Base-by-base conservation (phyloP, 2,797 vertebrate species). In the Eulemur coronatus region DNA sequence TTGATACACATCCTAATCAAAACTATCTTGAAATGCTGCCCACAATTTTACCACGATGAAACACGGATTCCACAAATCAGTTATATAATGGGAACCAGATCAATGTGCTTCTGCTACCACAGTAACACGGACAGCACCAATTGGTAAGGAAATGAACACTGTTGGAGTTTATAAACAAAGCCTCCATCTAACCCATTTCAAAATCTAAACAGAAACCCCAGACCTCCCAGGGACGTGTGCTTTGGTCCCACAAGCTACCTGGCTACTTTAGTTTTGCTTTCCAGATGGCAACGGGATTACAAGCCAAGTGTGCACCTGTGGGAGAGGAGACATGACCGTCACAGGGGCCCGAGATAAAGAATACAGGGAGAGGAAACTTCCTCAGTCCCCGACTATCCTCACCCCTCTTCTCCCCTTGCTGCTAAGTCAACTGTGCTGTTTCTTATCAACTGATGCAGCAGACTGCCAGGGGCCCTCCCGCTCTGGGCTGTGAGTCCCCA, bases 101-200 rank as follows among this genome's bases (percentile, higher is more conserved):
- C 48, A 89, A 33, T 14, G 11, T 13, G 10, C 38, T 79, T 57
- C 46, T 5, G 65, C 87, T 75, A 15, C 84, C 70, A 63, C 63
- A 93, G 89, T 41, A 72, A 85, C 55, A 33, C 52, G 12, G 63
- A 41, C 38, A 50, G 46, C 20, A 50, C 18, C 22, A 48, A 48
- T 70, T 35, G 41, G 72, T 33, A 67, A 81, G 75, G 41, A 88
- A 93, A 90, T 43, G 67, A 75, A 88, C 28, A 33, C 11, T 17
- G 63, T 43, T 24, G 41, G 33, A 38, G 65, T 59, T n/a, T 41
- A 35, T 11, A 88, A 72, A 48, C 59, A 76, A 59, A 88, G 35
- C 24, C 41, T 59, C n/a, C 38, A 35, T 28, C 61, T 41, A 24
- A 61, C 30, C 38, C 17, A 67, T 20, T 73, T 82, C 52, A 81